Percentiles rank a stretch among this genome's conserved stretches.
Conservation (phyloP, 2,113 vertebrate species). For the Sylvilagus bachmani region DNA sequence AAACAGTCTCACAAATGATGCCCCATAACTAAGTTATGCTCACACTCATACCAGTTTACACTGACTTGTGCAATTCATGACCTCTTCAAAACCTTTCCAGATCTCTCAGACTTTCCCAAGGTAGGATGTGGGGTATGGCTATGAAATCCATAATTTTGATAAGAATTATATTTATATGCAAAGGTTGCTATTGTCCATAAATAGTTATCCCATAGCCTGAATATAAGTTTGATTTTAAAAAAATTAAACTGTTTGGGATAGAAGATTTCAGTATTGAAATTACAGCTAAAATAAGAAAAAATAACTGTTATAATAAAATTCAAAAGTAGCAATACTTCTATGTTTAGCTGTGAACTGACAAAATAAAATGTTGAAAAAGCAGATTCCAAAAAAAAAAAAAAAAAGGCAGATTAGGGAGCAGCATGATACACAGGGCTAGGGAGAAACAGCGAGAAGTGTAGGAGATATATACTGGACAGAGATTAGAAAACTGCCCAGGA, state of each 20-base stretch:
- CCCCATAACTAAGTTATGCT: not conserved
- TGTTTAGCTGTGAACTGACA: slow-evolving; percentile 1
- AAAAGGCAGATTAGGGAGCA: too few species aligned
- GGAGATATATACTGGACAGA: too few species aligned
- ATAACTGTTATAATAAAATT: slow-evolving; percentile 3
- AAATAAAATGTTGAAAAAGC: not conserved
- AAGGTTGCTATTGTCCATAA: not conserved
- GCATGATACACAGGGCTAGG: too few species aligned
- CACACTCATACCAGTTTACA: not conserved
- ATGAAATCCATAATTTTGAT: not conserved
- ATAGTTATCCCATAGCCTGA: not conserved
- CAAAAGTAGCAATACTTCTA: not conserved
- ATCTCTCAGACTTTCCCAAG: not conserved
- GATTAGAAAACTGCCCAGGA: too few species aligned
- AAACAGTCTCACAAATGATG: not conserved
- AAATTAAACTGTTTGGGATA: not conserved
- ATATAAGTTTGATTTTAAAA: not conserved
- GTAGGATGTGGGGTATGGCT: not conserved
- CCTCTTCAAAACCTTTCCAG: not conserved
- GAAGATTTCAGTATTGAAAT: not conserved
- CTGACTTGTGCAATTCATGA: not conserved
- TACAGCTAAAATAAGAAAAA: not conserved
- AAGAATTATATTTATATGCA: not conserved
- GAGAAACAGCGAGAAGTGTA: too few species aligned
- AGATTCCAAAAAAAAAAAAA: not conserved